phyloP scores from a whole-genome alignment of 1,140 invertebrate species.

The Coenobita brevimanus region DNA sequence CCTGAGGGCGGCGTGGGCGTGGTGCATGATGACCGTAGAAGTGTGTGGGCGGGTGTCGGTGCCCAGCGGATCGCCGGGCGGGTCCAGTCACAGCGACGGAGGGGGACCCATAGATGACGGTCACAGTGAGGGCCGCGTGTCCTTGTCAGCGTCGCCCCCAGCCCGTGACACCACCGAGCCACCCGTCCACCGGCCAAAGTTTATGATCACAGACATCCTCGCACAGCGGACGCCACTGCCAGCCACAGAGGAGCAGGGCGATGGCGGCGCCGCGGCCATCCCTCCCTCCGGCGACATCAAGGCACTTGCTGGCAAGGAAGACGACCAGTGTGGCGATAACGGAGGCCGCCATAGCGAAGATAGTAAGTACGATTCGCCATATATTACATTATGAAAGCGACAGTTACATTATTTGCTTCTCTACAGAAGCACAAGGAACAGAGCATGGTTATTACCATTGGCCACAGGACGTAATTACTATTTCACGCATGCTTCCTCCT shows the following conservation, averaged over 20 bases:
- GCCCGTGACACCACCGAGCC: slow-evolving; percentile 39
- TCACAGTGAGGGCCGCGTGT: slow-evolving; percentile 38
- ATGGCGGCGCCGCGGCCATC: slow-evolving; percentile 5
- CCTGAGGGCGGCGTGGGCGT: slow-evolving; percentile 24
- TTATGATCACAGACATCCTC: slow-evolving; percentile 60
- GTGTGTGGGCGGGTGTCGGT: slow-evolving; percentile 59
- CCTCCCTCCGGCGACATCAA: slow-evolving; percentile 22
- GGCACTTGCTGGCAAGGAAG: slow-evolving; percentile 26
- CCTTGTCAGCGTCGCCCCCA: slow-evolving; percentile 32
- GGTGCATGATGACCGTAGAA: slow-evolving; percentile 64
- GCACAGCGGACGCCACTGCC: slow-evolving; percentile 40
- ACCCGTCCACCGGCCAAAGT: slow-evolving; percentile 53
- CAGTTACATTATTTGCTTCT: too few species aligned
- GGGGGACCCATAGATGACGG: slow-evolving; percentile 7
- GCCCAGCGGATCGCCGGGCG: slow-evolving; percentile 46
- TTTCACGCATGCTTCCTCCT: too few species aligned
- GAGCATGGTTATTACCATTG: too few species aligned
- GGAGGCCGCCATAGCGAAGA: slow-evolving; percentile 36
- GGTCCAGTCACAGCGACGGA: slow-evolving; percentile 35
- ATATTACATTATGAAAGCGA: too few species aligned
- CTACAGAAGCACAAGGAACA: too few species aligned
- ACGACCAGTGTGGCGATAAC: slow-evolving; percentile 33
- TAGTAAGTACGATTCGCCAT: slow-evolving; percentile 37
- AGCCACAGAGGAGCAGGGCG: slow-evolving; percentile 20
- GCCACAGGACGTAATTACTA: too few species aligned